phyloP scores from a whole-genome alignment of 2,888 invertebrate genomes.

The Bembecia ichneumoniformis region DNA sequence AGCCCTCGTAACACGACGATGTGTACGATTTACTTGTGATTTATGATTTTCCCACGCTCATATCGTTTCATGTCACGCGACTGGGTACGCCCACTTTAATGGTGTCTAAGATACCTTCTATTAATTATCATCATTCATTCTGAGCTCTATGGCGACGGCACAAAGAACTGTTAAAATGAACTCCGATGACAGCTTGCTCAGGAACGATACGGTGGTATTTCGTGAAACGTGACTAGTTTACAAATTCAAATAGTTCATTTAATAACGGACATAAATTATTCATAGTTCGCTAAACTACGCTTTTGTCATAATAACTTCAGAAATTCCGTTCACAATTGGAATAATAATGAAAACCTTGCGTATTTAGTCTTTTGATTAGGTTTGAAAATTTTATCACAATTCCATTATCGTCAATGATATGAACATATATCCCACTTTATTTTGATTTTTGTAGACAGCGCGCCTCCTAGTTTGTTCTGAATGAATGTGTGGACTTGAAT shows the following conservation, averaged over 20 bases:
- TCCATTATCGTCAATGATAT: too few species aligned
- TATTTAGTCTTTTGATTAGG: too few species aligned
- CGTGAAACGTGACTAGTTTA: not conserved
- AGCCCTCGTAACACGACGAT: not conserved
- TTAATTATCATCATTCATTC: not conserved
- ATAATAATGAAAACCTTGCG: too few species aligned
- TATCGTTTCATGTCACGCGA: slow-evolving; percentile 7
- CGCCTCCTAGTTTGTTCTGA: too few species aligned
- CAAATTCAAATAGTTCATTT: not conserved
- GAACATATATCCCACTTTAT: too few species aligned
- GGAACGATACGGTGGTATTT: not conserved
- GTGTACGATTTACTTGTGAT: slow-evolving; percentile 4
- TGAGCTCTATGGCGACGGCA: too few species aligned
- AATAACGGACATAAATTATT: not conserved
- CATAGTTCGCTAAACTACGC: not conserved
- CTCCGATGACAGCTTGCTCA: not conserved
- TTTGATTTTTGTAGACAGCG: too few species aligned
- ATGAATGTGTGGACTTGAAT: too few species aligned
- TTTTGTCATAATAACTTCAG: too few species aligned
- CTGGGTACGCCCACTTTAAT: slow-evolving; percentile 1
- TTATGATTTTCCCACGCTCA: slow-evolving; percentile 11
- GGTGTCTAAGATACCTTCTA: not conserved
- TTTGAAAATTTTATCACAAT: too few species aligned
- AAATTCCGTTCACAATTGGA: too few species aligned
- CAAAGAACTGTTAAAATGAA: not conserved